phyloP scores from a whole-genome alignment of 2,113 vertebrate genomes.

The Bombycilla garrulus region DNA sequence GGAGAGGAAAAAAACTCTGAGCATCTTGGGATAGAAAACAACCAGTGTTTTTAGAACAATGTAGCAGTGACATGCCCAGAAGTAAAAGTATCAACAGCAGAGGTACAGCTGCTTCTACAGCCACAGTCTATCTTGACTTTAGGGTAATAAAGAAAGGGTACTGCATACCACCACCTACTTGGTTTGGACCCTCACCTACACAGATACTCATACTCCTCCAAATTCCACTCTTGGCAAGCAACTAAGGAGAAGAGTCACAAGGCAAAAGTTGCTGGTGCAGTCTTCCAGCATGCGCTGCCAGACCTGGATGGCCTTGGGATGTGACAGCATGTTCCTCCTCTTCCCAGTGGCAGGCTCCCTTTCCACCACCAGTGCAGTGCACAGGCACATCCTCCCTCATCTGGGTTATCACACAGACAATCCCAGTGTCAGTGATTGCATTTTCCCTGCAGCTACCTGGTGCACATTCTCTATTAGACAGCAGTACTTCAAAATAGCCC shows the following conservation, averaged over 20 bases:
- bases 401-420: background rate
- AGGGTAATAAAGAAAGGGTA: background rate
- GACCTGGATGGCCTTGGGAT: background rate
- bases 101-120: background rate
- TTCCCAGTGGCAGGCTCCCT: accelerated
- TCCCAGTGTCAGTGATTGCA: accelerated
- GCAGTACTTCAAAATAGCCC: background rate
- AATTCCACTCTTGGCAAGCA: background rate
- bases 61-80: background rate
- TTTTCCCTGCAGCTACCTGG: background rate
- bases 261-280: background rate
- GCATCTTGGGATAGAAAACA: background rate
- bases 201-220: background rate
- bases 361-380: accelerated
- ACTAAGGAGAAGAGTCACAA: background rate
- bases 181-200: background rate
- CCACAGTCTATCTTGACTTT: background rate
- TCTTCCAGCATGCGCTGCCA: background rate
- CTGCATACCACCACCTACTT: background rate
- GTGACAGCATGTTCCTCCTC: accelerated
- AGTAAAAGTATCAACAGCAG: background rate
- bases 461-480: background rate
- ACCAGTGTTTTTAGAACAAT: background rate
- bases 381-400: background rate
- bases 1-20: background rate